Conservation (phyloP, 2,888 invertebrate species). For the Quadroppia sp. region DNA sequence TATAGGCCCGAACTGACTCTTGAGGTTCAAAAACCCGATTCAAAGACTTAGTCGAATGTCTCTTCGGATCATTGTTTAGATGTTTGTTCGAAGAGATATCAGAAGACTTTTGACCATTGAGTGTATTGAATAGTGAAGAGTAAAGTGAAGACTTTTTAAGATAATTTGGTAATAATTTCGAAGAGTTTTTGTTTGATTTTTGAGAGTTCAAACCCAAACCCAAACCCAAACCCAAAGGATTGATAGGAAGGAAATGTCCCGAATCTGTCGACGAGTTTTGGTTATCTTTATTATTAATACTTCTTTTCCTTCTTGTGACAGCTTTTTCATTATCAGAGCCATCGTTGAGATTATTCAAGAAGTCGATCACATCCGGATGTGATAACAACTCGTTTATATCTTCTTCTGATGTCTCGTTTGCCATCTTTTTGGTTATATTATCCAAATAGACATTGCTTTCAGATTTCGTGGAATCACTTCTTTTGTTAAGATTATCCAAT, state of each 20-base stretch:
- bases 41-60: neutral
- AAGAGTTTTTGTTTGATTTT: neutral
- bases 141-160: neutral
- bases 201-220: neutral
- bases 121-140: neutral
- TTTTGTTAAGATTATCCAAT: neutral
- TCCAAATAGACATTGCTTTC: no score
- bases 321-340: neutral
- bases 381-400: neutral
- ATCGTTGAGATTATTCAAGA: neutral
- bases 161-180: neutral
- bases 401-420: neutral
- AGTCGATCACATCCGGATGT: neutral
- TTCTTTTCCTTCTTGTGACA: neutral
- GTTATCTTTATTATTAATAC: neutral
- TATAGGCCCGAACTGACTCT: neutral
- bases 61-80: neutral
- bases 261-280: neutral
- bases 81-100: neutral
- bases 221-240: neutral
- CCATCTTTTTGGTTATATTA: neutral
- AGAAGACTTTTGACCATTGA: neutral
- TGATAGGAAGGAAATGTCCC: neutral
- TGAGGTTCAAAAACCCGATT: neutral
- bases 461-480: neutral